Conservation (phyloP, 2,797 vertebrate genomes). For the Alca torda region DNA sequence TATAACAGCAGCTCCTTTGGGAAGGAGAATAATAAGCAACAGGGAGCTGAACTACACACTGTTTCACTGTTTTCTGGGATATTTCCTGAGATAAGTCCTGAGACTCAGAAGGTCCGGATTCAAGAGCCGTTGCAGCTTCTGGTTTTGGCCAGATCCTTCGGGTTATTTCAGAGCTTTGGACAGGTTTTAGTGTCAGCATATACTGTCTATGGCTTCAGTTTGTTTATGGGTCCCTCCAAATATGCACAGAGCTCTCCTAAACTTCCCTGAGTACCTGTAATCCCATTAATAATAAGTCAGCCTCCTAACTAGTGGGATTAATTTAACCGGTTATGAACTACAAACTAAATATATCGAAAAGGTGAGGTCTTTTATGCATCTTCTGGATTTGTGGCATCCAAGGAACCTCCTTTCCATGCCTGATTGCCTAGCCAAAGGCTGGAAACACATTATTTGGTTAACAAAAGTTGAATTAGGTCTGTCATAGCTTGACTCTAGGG, state of each 20-base stretch:
- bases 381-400: neutral
- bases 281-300: neutral
- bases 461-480: neutral
- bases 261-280: neutral
- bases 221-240: neutral
- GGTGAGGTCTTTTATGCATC: neutral
- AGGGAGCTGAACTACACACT: neutral
- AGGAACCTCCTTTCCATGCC: neutral
- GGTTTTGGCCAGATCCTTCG: neutral
- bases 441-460: neutral
- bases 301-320: neutral
- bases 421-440: neutral
- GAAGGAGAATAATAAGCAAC: neutral
- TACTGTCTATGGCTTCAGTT: neutral
- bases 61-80: neutral
- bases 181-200: neutral
- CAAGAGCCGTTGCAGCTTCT: neutral
- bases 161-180: neutral
- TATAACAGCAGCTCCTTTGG: neutral
- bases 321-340: neutral
- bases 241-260: neutral
- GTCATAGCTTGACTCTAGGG: neutral
- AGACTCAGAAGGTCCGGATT: neutral
- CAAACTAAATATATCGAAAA: neutral
- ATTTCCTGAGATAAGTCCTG: neutral